These are phyloP conservation scores for Homalodisca vitripennis DNA, from an alignment of 1,140 invertebrate genomes.

Conservation along the genomic window DNA sequence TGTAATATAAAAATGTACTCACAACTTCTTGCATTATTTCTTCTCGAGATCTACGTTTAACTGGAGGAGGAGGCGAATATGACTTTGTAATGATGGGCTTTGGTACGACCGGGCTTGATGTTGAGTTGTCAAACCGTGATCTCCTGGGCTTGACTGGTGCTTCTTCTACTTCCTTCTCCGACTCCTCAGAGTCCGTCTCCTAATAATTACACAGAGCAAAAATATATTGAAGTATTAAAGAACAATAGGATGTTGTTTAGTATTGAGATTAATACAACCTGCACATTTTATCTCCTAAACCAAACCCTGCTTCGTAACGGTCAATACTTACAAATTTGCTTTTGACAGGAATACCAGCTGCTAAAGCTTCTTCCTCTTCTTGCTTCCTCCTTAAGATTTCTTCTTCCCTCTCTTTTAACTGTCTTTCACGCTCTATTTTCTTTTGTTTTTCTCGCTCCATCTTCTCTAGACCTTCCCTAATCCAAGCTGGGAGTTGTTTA, in stretches of 20 bases:
- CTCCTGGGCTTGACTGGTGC: slow-evolving; percentile 45
- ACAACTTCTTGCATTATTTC: slow-evolving; percentile 58
- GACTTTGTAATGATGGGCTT: slow-evolving; percentile 43
- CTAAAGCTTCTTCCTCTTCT: slow-evolving; percentile 62
- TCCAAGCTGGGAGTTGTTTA: slow-evolving; percentile 92
- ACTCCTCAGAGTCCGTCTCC: slow-evolving; percentile 58
- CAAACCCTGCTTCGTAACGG: too few relatives aligned
- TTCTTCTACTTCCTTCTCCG: slow-evolving; percentile 47
- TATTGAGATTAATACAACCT: too few relatives aligned
- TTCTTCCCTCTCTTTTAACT: slow-evolving; percentile 62
- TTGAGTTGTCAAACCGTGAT: slow-evolving; percentile 48
- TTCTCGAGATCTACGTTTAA: slow-evolving; percentile 48
- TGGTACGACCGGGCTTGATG: background rate
- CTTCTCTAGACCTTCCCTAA: slow-evolving; percentile 93
- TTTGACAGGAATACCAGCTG: slow-evolving; percentile 58
- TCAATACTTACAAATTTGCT: slow-evolving; percentile 88
- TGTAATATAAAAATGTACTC: slow-evolving; percentile 50
- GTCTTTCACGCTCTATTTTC: slow-evolving; percentile 76
- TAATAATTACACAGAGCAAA: too few relatives aligned
- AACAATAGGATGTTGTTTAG: too few relatives aligned
- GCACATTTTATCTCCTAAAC: too few relatives aligned
- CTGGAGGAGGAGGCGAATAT: slow-evolving; percentile 36
- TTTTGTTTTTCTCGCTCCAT: slow-evolving; percentile 95
- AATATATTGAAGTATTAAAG: slow-evolving; percentile 27
- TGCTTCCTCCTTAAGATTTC: slow-evolving; percentile 58